Conservation (phyloP, 2,113 vertebrate species). For the Hypanus sabinus region DNA sequence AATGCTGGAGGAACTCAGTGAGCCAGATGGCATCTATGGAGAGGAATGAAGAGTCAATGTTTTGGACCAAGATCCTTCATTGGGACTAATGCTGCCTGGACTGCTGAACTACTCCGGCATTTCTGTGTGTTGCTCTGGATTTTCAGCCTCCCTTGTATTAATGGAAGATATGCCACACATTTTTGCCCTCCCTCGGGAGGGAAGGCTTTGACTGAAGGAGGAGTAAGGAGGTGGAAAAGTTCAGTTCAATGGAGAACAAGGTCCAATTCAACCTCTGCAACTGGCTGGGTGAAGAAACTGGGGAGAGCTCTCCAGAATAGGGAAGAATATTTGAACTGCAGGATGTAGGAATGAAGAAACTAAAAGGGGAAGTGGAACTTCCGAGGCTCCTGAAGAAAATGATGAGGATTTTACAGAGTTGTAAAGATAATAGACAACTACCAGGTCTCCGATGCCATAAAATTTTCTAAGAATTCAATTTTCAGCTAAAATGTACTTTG, state of each 20-base stretch:
- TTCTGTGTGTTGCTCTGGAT: too few relatives aligned
- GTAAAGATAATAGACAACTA: background rate
- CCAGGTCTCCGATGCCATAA: background rate
- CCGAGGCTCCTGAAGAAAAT: background rate
- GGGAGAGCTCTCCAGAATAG: background rate
- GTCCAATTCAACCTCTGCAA: background rate
- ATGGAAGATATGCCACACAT: too few relatives aligned
- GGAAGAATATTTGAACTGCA: background rate
- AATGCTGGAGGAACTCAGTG: too few relatives aligned
- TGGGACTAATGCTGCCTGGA: too few relatives aligned
- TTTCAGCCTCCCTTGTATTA: too few relatives aligned
- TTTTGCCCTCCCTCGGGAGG: background rate
- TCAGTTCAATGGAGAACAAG: background rate
- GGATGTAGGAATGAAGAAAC: background rate
- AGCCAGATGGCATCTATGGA: too few relatives aligned
- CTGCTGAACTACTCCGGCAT: too few relatives aligned
- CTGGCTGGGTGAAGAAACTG: background rate
- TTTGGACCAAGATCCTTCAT: too few relatives aligned
- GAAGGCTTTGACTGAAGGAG: background rate
- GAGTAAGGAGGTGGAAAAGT: background rate
- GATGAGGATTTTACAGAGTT: background rate
- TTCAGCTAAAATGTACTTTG: constrained; percentile 1
- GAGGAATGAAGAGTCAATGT: too few relatives aligned
- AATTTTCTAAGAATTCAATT: background rate
- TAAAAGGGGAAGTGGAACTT: background rate